These are phyloP conservation scores for Siderastrea radians DNA, from an alignment of 92 coral and sea anemone species.

Conservation along the genomic window DNA sequence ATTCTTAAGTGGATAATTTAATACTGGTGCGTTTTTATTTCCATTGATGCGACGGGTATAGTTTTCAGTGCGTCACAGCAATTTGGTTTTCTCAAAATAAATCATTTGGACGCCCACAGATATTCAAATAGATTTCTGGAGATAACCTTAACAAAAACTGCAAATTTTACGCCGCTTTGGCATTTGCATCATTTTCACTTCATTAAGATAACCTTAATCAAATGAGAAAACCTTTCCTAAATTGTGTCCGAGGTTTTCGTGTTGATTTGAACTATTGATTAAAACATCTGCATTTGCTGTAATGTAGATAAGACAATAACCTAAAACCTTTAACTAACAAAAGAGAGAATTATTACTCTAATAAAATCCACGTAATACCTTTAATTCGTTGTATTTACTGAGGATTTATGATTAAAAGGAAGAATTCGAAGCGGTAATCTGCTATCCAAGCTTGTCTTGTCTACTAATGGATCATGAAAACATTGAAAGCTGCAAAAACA, in stretches of 20 bases:
- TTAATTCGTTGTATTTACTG: background rate
- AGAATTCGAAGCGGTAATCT: background rate
- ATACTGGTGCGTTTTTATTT: background rate
- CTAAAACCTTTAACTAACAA: constrained; percentile 13
- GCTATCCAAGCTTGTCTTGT: constrained; percentile 14
- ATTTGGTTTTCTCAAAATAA: background rate
- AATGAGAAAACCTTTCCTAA: background rate
- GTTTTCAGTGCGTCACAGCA: no score
- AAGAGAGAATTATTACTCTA: background rate
- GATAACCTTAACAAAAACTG: constrained; percentile 1
- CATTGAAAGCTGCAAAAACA: background rate
- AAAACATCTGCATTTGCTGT: constrained; percentile 8
- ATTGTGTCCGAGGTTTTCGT: constrained; percentile 6
- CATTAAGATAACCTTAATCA: constrained; percentile 1
- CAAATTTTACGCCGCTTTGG: background rate
- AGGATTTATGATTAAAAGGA: background rate
- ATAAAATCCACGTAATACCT: constrained; percentile 19
- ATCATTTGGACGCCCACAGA: background rate
- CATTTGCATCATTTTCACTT: background rate
- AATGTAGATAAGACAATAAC: constrained; percentile 8
- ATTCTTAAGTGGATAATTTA: background rate
- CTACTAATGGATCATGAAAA: background rate
- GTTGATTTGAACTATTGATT: constrained; percentile 4
- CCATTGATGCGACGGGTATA: no score
- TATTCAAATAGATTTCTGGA: background rate